Conservation (phyloP, 2,888 invertebrate genomes). For the Erebia palarica region DNA sequence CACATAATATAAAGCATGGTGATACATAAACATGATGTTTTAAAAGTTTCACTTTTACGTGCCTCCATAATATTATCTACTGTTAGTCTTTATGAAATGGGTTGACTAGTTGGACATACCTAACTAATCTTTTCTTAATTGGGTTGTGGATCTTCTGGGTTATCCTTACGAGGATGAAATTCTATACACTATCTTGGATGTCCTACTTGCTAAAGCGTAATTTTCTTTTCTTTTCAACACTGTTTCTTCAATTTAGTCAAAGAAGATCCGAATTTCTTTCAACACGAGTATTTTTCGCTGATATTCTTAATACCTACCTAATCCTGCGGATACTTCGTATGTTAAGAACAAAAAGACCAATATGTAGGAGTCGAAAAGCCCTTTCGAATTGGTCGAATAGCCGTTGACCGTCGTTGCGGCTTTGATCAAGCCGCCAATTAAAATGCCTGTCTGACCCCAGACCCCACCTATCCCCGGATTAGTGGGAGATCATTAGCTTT, state of each 20-base stretch:
- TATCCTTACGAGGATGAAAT: too few relatives aligned
- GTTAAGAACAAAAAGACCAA: not conserved
- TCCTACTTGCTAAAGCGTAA: not conserved
- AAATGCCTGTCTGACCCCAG: conserved; percentile 49
- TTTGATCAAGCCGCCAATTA: conserved; percentile 59
- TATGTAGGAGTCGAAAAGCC: conserved; percentile 16
- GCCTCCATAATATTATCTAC: too few relatives aligned
- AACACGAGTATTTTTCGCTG: not conserved
- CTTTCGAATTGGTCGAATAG: conserved; percentile 47
- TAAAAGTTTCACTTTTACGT: too few relatives aligned
- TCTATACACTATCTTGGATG: not conserved
- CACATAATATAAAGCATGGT: not conserved
- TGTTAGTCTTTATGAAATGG: too few relatives aligned
- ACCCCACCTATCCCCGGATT: conserved; percentile 29
- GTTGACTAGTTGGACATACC: too few relatives aligned
- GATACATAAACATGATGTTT: too few relatives aligned
- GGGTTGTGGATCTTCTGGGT: too few relatives aligned
- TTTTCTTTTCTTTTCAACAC: too few relatives aligned
- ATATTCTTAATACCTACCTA: conserved; percentile 2
- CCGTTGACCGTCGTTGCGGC: conserved; percentile 42
- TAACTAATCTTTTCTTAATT: too few relatives aligned
- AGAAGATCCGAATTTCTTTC: not conserved
- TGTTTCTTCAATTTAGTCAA: not conserved
- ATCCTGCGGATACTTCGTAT: not conserved
- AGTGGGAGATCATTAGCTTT: conserved; percentile 37